Evolutionary conservation across 2,888 invertebrate species (phyloP).

Genomic region (Pelosia muscerda): DNA sequence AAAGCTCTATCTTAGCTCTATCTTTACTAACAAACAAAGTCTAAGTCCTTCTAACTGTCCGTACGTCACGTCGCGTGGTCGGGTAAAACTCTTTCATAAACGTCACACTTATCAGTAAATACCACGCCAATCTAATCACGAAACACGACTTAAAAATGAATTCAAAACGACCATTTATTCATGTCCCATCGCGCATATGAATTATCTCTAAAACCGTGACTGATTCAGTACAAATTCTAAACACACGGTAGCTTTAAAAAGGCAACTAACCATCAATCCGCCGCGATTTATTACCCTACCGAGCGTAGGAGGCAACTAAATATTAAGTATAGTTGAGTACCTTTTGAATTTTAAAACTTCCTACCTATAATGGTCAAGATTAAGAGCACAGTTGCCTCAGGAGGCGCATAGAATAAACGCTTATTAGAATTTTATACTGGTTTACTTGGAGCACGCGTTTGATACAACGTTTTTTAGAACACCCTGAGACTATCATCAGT

Average conservation of each 20-base stretch:
- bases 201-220: slow-evolving; percentile 72
- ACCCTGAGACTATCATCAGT: slow-evolving; percentile 73
- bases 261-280: slow-evolving; percentile 61
- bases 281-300: slow-evolving; percentile 73
- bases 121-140: slow-evolving; percentile 62
- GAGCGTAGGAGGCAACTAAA: slow-evolving; percentile 82
- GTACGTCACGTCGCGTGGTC: slow-evolving; percentile 30
- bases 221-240: slow-evolving; percentile 69
- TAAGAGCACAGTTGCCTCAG: slow-evolving; percentile 81
- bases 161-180: slow-evolving; percentile 66
- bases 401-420: slow-evolving; percentile 73
- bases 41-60: slow-evolving; percentile 19
- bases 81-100: slow-evolving; percentile 50
- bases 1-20: too few relatives aligned
- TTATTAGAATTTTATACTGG: slow-evolving; percentile 83
- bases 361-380: slow-evolving; percentile 81
- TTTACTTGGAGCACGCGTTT: slow-evolving; percentile 63
- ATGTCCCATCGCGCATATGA: slow-evolving; percentile 65
- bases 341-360: slow-evolving; percentile 76
- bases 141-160: slow-evolving; percentile 62
- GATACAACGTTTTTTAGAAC: slow-evolving; percentile 76
- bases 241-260: slow-evolving; percentile 66
- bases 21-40: slow-evolving; percentile 7
- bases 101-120: slow-evolving; percentile 61
- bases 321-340: slow-evolving; percentile 78